A percentile compares a stretch with the other conserved stretches of the same genome.
phyloP scores from a whole-genome alignment of 2,797 vertebrate genomes.

The Buceros bicornis region DNA sequence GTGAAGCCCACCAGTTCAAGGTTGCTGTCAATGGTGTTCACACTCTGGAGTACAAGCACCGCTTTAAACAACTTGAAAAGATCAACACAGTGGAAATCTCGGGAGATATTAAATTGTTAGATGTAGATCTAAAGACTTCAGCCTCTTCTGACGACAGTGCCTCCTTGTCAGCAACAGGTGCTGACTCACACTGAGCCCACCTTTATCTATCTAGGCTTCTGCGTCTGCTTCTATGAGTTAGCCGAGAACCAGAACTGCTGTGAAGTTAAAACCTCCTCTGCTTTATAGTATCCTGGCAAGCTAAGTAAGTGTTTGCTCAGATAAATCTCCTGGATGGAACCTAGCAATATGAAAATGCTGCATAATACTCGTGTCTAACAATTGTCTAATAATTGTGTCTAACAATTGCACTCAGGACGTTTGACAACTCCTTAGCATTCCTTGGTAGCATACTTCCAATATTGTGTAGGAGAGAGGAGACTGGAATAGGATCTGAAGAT shows the following conservation, averaged over 20 bases:
- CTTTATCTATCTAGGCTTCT: slow-evolving; percentile 14
- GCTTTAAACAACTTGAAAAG: slow-evolving; percentile 87
- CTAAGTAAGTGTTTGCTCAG: background rate
- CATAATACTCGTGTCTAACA: background rate
- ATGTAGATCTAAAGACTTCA: slow-evolving; percentile 69
- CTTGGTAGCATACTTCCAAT: background rate
- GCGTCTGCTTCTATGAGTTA: background rate
- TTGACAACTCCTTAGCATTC: background rate
- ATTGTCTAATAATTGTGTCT: background rate
- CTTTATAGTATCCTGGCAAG: slow-evolving; percentile 8
- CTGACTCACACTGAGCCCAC: background rate
- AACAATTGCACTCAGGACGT: background rate
- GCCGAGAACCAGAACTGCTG: background rate
- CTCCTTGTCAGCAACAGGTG: background rate
- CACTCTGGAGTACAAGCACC: slow-evolving; percentile 88
- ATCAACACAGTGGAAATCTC: slow-evolving; percentile 82
- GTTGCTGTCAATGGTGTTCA: slow-evolving; percentile 91
- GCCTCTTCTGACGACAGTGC: background rate
- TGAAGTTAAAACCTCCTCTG: background rate
- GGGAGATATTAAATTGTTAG: slow-evolving; percentile 85
- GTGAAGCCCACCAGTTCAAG: slow-evolving; percentile 84
- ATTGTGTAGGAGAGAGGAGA: background rate
- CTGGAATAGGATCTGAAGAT: background rate
- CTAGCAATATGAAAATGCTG: slow-evolving; percentile 35
- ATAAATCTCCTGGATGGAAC: slow-evolving; percentile 1